Evolutionary conservation across 2,797 vertebrate genomes (phyloP).

Genomic region (Melanogrammus aeglefinus): DNA sequence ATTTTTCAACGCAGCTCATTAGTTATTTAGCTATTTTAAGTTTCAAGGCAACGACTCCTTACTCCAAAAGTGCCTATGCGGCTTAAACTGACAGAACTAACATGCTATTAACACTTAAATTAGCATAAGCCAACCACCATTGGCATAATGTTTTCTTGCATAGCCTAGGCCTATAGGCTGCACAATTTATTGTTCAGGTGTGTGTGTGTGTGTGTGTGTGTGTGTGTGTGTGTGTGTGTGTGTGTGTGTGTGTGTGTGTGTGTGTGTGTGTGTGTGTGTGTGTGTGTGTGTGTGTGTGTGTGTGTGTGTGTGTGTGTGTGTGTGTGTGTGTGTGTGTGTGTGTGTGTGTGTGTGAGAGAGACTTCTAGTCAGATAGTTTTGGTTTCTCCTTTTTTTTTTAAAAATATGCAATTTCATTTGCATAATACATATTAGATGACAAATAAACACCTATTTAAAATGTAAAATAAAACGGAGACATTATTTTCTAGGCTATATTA

Average conservation of each 20-base stretch:
- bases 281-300: no score
- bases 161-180: neutral
- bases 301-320: no score
- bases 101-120: neutral
- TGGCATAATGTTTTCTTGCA: neutral
- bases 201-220: no score
- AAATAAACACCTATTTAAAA: neutral
- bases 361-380: neutral
- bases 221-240: no score
- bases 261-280: no score
- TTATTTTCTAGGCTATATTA: neutral
- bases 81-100: neutral
- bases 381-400: neutral
- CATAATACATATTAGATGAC: neutral
- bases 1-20: neutral
- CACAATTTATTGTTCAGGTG: no score
- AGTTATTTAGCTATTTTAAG: constrained; percentile 12
- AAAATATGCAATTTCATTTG: neutral
- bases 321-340: no score
- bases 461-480: neutral
- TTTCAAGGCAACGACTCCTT: constrained; percentile 21
- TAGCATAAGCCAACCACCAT: neutral
- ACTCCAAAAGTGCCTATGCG: no score
- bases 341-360: neutral
- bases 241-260: no score